These are phyloP conservation scores for Andrena chrysosceles DNA, from an alignment of 2,888 invertebrate genomes.

Conservation along the genomic window DNA sequence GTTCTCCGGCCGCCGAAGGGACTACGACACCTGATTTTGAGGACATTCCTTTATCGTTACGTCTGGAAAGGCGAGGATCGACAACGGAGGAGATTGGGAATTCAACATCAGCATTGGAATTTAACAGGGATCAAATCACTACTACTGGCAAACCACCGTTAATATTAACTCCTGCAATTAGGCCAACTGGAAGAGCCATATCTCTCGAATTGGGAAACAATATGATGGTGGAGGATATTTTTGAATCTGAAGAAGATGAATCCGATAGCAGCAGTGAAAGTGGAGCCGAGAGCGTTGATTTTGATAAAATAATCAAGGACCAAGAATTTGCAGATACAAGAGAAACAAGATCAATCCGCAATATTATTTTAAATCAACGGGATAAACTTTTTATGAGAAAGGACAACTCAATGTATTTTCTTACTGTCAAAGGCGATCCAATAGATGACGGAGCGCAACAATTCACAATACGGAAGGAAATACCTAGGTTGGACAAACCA, in stretches of 20 bases:
- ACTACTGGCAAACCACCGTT: neutral
- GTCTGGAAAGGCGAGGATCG: neutral
- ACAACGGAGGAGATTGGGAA: neutral
- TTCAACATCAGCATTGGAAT: neutral
- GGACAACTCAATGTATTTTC: neutral
- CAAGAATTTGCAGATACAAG: neutral
- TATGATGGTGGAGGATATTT: neutral
- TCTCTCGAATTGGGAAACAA: neutral
- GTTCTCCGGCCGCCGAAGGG: neutral
- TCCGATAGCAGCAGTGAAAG: slow-evolving; percentile 1
- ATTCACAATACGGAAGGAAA: neutral
- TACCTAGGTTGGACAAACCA: neutral
- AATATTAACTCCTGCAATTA: neutral
- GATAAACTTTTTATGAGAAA: slow-evolving; percentile 5
- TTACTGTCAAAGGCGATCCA: slow-evolving; percentile 5
- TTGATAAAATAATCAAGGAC: neutral
- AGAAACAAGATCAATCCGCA: neutral
- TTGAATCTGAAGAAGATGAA: slow-evolving; percentile 4
- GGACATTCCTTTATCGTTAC: neutral
- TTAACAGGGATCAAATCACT: neutral
- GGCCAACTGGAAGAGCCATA: neutral
- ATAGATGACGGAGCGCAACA: neutral
- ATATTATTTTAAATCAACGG: slow-evolving; percentile 1
- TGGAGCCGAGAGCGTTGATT: neutral
- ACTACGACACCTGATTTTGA: neutral